Conservation (phyloP, 1,140 invertebrate genomes). For the Arion vulgaris region DNA sequence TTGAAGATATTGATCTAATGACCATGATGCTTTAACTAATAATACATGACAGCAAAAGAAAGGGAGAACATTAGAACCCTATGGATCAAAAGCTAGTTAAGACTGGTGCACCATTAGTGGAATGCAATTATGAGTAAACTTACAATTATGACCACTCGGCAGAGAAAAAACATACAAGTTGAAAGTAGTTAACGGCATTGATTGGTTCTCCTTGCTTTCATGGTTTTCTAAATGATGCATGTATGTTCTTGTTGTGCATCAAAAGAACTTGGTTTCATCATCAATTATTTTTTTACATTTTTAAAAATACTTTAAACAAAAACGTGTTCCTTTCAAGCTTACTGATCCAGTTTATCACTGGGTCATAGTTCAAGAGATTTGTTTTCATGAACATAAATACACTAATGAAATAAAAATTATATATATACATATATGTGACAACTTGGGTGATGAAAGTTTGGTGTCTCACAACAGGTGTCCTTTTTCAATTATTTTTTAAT, state of each 20-base stretch:
- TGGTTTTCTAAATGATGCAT: neutral
- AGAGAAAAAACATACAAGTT: neutral
- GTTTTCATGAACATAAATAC: no score
- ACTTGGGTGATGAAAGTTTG: conserved; percentile 14
- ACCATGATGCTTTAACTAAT: no score
- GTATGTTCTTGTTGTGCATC: conserved; percentile 12
- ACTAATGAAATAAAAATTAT: neutral
- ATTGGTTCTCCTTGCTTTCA: neutral
- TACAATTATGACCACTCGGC: neutral
- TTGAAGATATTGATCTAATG: no score
- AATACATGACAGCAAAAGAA: no score
- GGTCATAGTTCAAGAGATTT: neutral
- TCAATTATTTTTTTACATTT: neutral
- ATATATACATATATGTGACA: neutral
- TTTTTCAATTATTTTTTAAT: neutral
- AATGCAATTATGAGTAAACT: neutral
- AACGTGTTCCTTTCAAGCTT: neutral
- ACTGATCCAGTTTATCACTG: neutral
- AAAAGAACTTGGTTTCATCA: conserved; percentile 32
- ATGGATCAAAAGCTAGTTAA: neutral
- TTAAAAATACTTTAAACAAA: neutral
- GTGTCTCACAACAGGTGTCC: neutral
- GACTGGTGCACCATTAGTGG: neutral
- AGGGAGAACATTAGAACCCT: no score
- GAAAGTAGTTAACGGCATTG: neutral